Base-by-base conservation (phyloP, 2,888 invertebrate genomes). In the Microctonus hyperodae region DNA sequence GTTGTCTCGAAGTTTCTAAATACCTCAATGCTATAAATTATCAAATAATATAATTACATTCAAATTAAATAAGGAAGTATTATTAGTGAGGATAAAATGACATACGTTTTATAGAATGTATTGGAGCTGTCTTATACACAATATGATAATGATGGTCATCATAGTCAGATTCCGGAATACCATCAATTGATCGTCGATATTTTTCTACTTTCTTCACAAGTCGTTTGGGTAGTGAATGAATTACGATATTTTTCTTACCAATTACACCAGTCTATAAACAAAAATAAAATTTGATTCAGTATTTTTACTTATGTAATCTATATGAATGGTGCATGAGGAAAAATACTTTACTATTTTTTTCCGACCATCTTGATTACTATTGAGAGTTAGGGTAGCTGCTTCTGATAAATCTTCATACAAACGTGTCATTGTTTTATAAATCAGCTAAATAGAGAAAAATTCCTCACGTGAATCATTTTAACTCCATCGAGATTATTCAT, bases 201-300 rank as follows among this genome's bases (percentile, higher is more conserved):
- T 58, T 35, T 2, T 1, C 16, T 0, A 44, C 61, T 22, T 33
- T 23, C 20, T 55, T 55, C 37, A 44, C 53, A 13, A 71, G 48
- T 56, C 67, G 70, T 37, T 44, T 23, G 9, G 70, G 72, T 50
- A 72, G 20, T 31, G 72, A 64, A 40, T 58, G 63, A 0, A 72
- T 33, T 3, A 40, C 69, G 1, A 70, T 13, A 33, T 50, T 33
- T 2, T 55, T 48, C 1, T 64, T 50, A 23, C 11, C 51, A 33
- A 70, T 62, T 4, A 11, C 23, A 31, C 72, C 72, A 10, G 62
- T 69, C 70, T 72, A 16, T 10, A 35, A 20, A 35, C 40, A 6
- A 48, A 20, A 20, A 56, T 28, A n/a, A 33, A 60, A 23, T 10
- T 28, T 16, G 10, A n/a, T 33, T 31, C 44, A 5, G 4, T 5